Evolutionary conservation across 1,140 invertebrate species (phyloP), one percentile per base, ranked within the genome.

Genomic region (Grapholita molesta): DNA sequence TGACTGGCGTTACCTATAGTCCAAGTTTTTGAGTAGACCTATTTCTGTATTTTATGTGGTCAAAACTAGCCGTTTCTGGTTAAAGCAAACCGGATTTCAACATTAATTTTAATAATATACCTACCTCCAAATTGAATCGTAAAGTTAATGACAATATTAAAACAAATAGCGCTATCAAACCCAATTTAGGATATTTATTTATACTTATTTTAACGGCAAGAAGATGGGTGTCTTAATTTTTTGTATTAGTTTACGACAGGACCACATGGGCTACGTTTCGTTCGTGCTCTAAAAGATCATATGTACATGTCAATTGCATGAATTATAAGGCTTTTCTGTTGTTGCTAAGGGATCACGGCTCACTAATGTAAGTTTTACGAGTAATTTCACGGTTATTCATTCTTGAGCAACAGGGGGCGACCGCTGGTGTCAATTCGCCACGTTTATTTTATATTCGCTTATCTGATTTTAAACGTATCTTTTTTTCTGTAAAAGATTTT

Each of bases 331-430:
- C 42, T 2, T 48, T 48, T 48, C 8, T 48, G 42, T 2, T 48
- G 1, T 48, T 9, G 15, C 28, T 38, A 15, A 80, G 73, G 70
- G 70, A 85, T 85, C 85, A 84, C 88, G 83, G 79, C 80, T 77
- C 76, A 80, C 86, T 89, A 90, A 90, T 90, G 84, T 76, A 84
- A 79, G 79, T 88, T 90, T 90, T 90, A 90, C 79, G 87, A 88
- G 79, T 89, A 86, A 90, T 89, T 88, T 90, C 88, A 89, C 82
- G 88, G 86, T 83, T 86, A 84, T 85, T 84, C 86, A 85, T 86
- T 86, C 83, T 68, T 55, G 61, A 80, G 28, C 78, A 67, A 78
- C 78, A 79, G 82, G 84, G 85, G 82, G 79, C 80, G 76, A 28
- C n/a, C 55, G 55, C 55, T 15, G 24, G 55, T 28, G 55, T 32